These are phyloP conservation scores for Tympanoctomys barrerae DNA, from an alignment of 2,797 vertebrate genomes.

Conservation along the genomic window DNA sequence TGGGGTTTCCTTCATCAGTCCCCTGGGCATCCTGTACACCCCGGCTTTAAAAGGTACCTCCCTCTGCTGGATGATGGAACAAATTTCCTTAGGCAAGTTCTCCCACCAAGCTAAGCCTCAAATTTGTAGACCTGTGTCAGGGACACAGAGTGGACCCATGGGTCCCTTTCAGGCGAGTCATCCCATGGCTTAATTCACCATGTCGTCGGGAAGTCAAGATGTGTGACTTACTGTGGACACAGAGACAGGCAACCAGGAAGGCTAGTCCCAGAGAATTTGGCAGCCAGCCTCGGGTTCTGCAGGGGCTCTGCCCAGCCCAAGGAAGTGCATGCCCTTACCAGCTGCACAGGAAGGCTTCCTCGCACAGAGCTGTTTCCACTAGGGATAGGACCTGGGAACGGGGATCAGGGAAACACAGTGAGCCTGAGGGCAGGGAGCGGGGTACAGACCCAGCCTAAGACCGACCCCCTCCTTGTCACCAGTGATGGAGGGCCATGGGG, in stretches of 20 bases:
- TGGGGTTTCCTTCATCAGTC: slow-evolving; percentile 96
- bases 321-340: neutral
- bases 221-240: neutral
- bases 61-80: neutral
- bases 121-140: neutral
- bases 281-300: neutral
- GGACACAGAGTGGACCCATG: neutral
- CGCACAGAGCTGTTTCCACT: fast-evolving
- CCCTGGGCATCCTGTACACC: slow-evolving; percentile 93
- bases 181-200: neutral
- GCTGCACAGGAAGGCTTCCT: neutral
- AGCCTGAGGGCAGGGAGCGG: neutral
- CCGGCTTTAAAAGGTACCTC: slow-evolving; percentile 96
- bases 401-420: neutral
- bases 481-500: slow-evolving; percentile 97
- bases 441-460: neutral
- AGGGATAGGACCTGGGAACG: neutral
- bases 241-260: neutral
- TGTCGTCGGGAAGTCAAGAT: neutral
- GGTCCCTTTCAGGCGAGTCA: neutral
- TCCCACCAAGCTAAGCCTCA: neutral
- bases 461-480: slow-evolving; percentile 72
- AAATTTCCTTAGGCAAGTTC: neutral
- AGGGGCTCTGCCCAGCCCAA: neutral
- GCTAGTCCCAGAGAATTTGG: neutral